Percentiles rank a stretch among this genome's conserved stretches.
These are phyloP conservation scores for Apamea epomidion DNA, from an alignment of 2,888 invertebrate genomes.

Conservation along the genomic window DNA sequence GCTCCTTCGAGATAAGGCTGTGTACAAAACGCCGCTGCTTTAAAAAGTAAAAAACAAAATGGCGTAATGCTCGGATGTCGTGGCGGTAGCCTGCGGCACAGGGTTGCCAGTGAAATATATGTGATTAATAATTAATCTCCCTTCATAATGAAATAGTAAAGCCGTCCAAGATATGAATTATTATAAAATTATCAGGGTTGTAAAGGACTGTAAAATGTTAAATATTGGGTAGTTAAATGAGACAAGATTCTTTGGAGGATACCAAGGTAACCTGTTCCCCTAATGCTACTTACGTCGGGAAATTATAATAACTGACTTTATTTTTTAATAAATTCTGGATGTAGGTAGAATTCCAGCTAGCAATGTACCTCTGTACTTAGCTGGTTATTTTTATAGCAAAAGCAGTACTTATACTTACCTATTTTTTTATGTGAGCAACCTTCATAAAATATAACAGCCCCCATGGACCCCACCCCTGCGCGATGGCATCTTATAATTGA, in stretches of 20 bases:
- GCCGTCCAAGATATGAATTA: slow-evolving; percentile 48
- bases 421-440: background rate
- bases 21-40: slow-evolving; percentile 66
- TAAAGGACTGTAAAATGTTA: slow-evolving; percentile 20
- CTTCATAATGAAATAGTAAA: slow-evolving; percentile 56
- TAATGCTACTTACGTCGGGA: background rate
- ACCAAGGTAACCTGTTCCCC: slow-evolving; percentile 1
- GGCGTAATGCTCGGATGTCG: slow-evolving; percentile 64
- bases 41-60: slow-evolving; percentile 64
- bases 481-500: slow-evolving; percentile 60
- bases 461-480: slow-evolving; percentile 28
- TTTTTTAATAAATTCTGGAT: background rate
- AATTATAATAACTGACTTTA: background rate
- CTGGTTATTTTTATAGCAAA: background rate
- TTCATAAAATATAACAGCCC: slow-evolving; percentile 3
- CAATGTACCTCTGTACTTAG: background rate
- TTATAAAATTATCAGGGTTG: slow-evolving; percentile 48
- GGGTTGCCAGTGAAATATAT: slow-evolving; percentile 56
- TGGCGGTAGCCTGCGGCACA: slow-evolving; percentile 51
- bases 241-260: slow-evolving; percentile 13
- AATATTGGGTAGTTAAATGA: slow-evolving; percentile 12
- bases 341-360: background rate
- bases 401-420: background rate
- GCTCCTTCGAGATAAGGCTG: slow-evolving; percentile 64
- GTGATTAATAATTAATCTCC: slow-evolving; percentile 62